Conservation (phyloP, 2,888 invertebrate species). For the Oscheius myriophilus region DNA sequence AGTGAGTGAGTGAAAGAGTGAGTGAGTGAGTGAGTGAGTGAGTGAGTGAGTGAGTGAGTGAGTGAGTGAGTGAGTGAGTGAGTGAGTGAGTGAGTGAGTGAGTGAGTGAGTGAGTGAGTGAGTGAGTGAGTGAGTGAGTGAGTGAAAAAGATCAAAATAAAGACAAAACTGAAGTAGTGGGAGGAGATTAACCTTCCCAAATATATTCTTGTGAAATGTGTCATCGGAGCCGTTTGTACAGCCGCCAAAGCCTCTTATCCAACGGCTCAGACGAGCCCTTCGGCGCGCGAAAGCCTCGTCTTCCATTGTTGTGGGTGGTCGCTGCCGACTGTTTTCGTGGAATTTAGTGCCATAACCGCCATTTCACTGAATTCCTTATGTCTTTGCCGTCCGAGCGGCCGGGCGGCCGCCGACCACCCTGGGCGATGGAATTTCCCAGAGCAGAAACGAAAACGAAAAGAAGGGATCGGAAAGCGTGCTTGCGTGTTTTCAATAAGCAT, state of each 20-base stretch:
- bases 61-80: neutral
- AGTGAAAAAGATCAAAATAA: neutral
- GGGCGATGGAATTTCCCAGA: neutral
- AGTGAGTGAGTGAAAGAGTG: conserved; percentile 2
- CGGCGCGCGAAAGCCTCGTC: too few relatives aligned
- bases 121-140: conserved; percentile 20
- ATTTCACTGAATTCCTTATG: too few relatives aligned
- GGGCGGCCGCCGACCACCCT: too few relatives aligned
- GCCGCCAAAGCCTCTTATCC: too few relatives aligned
- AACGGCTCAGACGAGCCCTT: too few relatives aligned
- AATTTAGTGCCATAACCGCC: too few relatives aligned
- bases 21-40: neutral
- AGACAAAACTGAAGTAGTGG: neutral
- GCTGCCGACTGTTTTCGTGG: too few relatives aligned
- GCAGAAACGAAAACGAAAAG: neutral
- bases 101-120: conserved; percentile 18
- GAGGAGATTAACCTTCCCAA: neutral
- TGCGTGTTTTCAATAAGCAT: neutral
- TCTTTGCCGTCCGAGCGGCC: too few relatives aligned
- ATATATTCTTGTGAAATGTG: conserved; percentile 1
- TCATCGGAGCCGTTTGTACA: neutral
- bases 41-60: neutral
- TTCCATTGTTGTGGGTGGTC: too few relatives aligned
- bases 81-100: conserved; percentile 25
- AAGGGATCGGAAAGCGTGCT: neutral